Base-by-base conservation (phyloP, 1,140 invertebrate genomes). In the Rhagoletis pomonella region DNA sequence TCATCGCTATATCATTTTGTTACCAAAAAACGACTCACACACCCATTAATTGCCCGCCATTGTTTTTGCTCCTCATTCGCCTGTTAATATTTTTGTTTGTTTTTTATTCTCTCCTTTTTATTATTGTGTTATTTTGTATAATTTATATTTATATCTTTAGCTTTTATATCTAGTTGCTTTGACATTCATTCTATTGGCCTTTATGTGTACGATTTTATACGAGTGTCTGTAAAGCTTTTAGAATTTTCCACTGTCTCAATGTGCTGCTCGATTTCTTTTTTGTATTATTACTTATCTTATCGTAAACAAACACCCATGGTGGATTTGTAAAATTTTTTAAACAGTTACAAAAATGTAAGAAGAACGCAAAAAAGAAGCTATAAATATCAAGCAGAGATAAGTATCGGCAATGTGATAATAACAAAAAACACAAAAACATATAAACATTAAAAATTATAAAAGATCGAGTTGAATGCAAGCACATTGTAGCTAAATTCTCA, bases 231-330 rank as follows among this genome's bases (percentile, higher is more conserved):
- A 7, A 3, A 14, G 50, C 50, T 55, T 55, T 55, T 55, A 14
- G 64, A 14, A 42, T 17, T 69, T 69, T 69, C 65, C 12, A 69
- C 29, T 44, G 65, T 69, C 65, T 7, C 39, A 42, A 44, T 50
- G 17, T 47, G 47, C n/a, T 17, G 10, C n/a, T 17, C 4, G 6
- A 47, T 77, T 77, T 77, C 6, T 6, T 81, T 55, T 19, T 12
- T 9, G 47, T 55, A 73, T 73, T 73, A 73, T 81, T 12, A 55
- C 47, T 81, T 81, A 81, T 81, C 73, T 81, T 81, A 81, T 81
- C 73, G n/a, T 81, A 81, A 55, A 17, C 17, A 50, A 81, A 81
- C 17, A 7, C 29, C n/a, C 47, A 50, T 81, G 47, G 44, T 73
- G 44, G 12, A 73, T 81, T 69, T n/a, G 47, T 81, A 14, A 6